These are phyloP conservation scores for Hirudo medicinalis DNA, from an alignment of 1,140 invertebrate species.

Conservation along the genomic window DNA sequence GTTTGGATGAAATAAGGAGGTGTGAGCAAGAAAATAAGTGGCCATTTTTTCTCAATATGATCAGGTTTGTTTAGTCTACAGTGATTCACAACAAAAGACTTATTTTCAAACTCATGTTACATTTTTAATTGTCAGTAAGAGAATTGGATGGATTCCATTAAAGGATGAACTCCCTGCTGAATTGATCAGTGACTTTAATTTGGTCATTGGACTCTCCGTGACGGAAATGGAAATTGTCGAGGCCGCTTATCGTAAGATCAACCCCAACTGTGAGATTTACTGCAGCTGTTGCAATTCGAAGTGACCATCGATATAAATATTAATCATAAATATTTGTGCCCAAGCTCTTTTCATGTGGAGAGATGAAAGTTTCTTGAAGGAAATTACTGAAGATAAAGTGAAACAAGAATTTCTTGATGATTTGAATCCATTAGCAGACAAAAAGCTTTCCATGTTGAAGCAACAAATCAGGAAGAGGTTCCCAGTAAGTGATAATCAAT, in stretches of 20 bases:
- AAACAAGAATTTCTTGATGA: conserved; percentile 19
- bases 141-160: conserved; percentile 38
- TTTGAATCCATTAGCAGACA: conserved; percentile 9
- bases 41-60: conserved; percentile 20
- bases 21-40: conserved; percentile 16
- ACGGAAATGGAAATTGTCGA: conserved; percentile 38
- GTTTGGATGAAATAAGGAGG: conserved; percentile 17
- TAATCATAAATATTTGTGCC: not conserved
- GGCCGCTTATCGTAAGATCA: conserved; percentile 37
- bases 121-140: conserved; percentile 29
- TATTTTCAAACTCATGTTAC: not conserved
- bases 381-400: conserved; percentile 15
- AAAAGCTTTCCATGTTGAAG: conserved; percentile 19
- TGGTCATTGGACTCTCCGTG: conserved; percentile 34
- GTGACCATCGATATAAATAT: not conserved
- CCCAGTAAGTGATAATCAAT: conserved; percentile 13
- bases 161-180: conserved; percentile 35
- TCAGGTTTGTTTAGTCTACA: not conserved
- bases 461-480: conserved; percentile 17
- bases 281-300: not conserved
- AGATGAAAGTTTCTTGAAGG: conserved; percentile 18
- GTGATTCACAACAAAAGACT: conserved; percentile 6
- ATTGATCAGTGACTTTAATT: conserved; percentile 32
- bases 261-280: conserved; percentile 35
- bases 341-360: conserved; percentile 22